A percentile compares a stretch with the other conserved stretches of the same genome.
phyloP scores from a whole-genome alignment of 2,797 vertebrate species.

The Urocyon cinereoargenteus region DNA sequence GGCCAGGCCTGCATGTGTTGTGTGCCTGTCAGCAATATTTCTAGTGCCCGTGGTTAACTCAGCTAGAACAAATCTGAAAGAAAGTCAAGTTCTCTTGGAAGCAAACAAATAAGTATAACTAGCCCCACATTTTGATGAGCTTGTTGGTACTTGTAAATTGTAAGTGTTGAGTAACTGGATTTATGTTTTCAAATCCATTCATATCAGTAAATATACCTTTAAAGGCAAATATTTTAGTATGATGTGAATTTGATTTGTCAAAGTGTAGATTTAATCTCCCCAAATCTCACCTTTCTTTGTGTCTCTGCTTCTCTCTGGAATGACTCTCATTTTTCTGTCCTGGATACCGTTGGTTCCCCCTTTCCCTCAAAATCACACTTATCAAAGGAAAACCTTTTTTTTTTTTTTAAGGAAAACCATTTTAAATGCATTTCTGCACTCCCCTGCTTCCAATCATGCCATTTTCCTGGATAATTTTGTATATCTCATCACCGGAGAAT shows the following conservation, averaged over 20 bases:
- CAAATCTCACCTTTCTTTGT: background rate
- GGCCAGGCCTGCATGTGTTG: background rate
- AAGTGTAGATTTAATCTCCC: background rate
- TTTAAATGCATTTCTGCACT: background rate
- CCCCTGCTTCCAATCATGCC: background rate
- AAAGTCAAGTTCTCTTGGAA: conserved; percentile 44
- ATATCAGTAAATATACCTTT: background rate
- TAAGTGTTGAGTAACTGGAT: background rate
- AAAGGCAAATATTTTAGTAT: conserved; percentile 37
- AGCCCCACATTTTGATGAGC: background rate
- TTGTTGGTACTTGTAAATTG: conserved; percentile 14
- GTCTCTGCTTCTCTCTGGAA: background rate
- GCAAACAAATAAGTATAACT: conserved; percentile 49
- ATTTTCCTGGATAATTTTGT: background rate
- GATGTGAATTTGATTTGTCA: conserved; percentile 12
- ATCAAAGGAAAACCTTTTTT: background rate
- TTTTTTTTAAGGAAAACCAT: background rate
- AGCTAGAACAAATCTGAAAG: conserved; percentile 64
- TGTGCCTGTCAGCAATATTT: conserved; percentile 64
- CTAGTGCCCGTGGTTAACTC: conserved; percentile 37
- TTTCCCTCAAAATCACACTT: background rate
- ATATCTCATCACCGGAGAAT: background rate
- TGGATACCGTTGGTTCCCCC: background rate
- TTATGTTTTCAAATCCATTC: conserved; percentile 28
- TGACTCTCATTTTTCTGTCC: background rate